Evolutionary conservation across 2,113 vertebrate species (phyloP), one percentile per base, ranked within the genome.

Genomic region (Machaerirhynchus nigripectus): DNA sequence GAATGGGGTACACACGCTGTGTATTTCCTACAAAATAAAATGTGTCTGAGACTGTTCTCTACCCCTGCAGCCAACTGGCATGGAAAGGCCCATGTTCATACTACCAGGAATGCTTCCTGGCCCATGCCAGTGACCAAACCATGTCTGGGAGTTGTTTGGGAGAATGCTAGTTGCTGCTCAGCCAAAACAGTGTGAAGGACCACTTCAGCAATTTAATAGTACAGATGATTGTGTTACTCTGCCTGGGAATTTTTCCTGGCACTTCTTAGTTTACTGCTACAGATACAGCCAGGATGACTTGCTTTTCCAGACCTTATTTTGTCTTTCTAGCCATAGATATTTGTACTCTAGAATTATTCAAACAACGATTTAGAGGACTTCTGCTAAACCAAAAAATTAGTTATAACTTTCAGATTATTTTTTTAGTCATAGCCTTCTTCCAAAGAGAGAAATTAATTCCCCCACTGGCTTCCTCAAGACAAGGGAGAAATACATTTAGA

Each of bases 201-300:
- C 85, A 88, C 88, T 83, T 93, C 2, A 94, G 84, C 67, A 86
- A 65, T 87, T 88, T 83, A 92, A 73, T 40, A 94, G 46, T 83
- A 90, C 14, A 80, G 49, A 95, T 80, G 75, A 93, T 42, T 77
- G 42, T 9, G 11, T 95, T 94, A 82, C 71, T 92, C 68, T 90
- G 92, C 95, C 79, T 77, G 85, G 40, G 75, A 94, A 92, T 80
- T 42, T 88, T 95, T 92, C 90, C 94, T 96, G 94, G 83, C 83
- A 86, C 49, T 87, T 37, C 37, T 74, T 42, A 80, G 33, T 83
- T 90, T 77, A 61, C 64, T 93, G 52, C 65, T 64, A 47, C 47
- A 95, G 44, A 78, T 42, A 81, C 21, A 89, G 89, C 84, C 87
- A 94, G 90, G 67, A 82, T 44, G 56, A 70, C 56, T 87, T 91